Evolutionary conservation across 2,888 invertebrate genomes (phyloP).

Genomic region (Eupithecia pulchellata): DNA sequence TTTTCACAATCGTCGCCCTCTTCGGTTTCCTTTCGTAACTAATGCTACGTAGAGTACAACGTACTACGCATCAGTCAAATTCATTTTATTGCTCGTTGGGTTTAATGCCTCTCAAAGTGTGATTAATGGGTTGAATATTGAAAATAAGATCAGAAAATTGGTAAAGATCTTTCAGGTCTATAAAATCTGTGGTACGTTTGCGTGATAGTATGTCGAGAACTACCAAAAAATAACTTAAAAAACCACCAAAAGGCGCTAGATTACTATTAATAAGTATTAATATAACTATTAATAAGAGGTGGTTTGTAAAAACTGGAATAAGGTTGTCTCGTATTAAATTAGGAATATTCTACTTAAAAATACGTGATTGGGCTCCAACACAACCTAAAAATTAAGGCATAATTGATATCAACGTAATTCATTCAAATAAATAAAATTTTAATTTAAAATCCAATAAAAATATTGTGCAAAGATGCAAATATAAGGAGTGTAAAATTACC

Average conservation of each 20-base stretch:
- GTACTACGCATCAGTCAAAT: constrained; percentile 34
- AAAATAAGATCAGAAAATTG: not conserved
- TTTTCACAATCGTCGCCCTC: constrained; percentile 43
- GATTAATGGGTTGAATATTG: not conserved
- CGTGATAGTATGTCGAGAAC: not conserved
- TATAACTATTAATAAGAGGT: constrained; percentile 8
- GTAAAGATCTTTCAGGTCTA: not conserved
- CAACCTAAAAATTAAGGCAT: constrained; percentile 17
- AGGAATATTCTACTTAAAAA: constrained; percentile 32
- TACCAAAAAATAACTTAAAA: not conserved
- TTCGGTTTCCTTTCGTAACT: constrained; percentile 27
- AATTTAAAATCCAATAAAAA: constrained; percentile 18
- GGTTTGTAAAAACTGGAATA: constrained; percentile 28
- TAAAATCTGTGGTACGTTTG: not conserved
- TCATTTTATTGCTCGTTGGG: constrained; percentile 29
- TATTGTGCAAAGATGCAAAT: constrained; percentile 18
- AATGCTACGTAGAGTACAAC: constrained; percentile 10
- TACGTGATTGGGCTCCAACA: constrained; percentile 31
- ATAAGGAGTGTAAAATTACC: not conserved
- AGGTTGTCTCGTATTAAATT: constrained; percentile 29
- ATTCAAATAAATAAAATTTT: constrained; percentile 31
- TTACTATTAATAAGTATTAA: no score
- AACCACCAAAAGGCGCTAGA: not conserved
- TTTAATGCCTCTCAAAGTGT: constrained; percentile 21
- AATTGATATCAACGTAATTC: constrained; percentile 18